Evolutionary conservation across 1,140 invertebrate species (phyloP), one percentile per base, ranked within the genome.

Genomic region (Drosophila saltans): DNA sequence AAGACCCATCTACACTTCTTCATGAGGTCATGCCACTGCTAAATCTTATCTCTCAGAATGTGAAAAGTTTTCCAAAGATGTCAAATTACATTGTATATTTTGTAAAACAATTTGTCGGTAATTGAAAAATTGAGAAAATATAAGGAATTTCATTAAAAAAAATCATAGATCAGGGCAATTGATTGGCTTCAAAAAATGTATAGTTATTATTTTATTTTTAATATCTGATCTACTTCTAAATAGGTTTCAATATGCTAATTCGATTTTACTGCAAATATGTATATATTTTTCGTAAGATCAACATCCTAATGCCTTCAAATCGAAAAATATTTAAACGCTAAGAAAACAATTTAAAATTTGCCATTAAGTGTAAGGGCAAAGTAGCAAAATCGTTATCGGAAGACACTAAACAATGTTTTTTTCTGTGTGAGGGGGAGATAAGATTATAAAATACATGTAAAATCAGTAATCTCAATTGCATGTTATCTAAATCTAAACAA

Each of bases 21-120:
- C 57, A 40, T 86, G 72, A 85, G 83, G 75, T 79, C 76, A 80
- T 79, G 78, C 56, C 48, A 75, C 39, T 57, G 39, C 52, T 64
- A 63, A 68, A 58, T 48, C 45, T 52, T 52, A 52, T 52, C 45
- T 26, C 26, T 52, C 3, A 43, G 16, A 16, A 16, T 16, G 16
- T 43, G 41, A n/a, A 43, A 43, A 43, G n/a, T n/a, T 52, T 26
- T 21, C 45, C 16, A 16, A 52, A 8, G 8, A 52, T 52, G 21
- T 16, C 10, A 52, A 10, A 10, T 9, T 52, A 21, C 9, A 52
- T 26, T 58, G 55, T 21, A 60, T 10, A 55, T 36, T 28, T 69
- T 56, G n/a, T 26, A n/a, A 43, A 43, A 16, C 41, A 24, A 56
- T 65, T 65, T 65, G 7, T 56, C 55, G 8, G 56, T 2, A 6